These are phyloP conservation scores for Apeira syringaria DNA, from an alignment of 2,888 invertebrate genomes.

Conservation along the genomic window DNA sequence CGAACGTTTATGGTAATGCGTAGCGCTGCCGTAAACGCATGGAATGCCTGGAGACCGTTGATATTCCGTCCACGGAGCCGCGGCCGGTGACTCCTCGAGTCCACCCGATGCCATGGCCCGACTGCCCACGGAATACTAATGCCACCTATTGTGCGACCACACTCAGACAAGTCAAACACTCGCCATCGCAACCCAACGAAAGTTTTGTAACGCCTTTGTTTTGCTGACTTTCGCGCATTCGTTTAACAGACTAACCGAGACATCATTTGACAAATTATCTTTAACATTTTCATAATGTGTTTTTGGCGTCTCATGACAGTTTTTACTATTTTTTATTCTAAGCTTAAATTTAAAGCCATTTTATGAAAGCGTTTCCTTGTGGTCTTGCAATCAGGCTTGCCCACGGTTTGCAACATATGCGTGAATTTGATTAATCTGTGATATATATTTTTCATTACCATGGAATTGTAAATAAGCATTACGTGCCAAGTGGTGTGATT, in stretches of 20 bases:
- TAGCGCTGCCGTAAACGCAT: conserved; percentile 54
- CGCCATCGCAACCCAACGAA: conserved; percentile 54
- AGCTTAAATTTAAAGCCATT: conserved; percentile 20
- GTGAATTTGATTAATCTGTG: neutral
- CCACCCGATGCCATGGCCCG: conserved; percentile 63
- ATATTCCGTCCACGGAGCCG: conserved; percentile 71
- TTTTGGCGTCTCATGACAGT: conserved; percentile 17
- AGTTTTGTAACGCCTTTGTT: conserved; percentile 75
- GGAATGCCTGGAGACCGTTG: conserved; percentile 60
- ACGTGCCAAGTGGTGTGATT: conserved; percentile 38
- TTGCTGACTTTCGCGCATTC: conserved; percentile 66
- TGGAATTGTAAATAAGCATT: conserved; percentile 37
- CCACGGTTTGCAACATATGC: neutral
- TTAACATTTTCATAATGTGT: conserved; percentile 16
- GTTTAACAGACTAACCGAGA: conserved; percentile 24
- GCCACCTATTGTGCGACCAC: conserved; percentile 56
- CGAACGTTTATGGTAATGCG: conserved; percentile 59
- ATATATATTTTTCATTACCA: conserved; percentile 19
- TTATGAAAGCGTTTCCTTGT: neutral
- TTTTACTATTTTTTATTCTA: conserved; percentile 29
- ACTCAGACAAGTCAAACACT: conserved; percentile 42
- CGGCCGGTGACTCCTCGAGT: conserved; percentile 77
- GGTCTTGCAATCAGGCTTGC: neutral
- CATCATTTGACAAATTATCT: conserved; percentile 28
- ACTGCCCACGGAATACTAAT: conserved; percentile 74